Conservation (phyloP, 2,113 vertebrate species). For the Catharus fuscescens region DNA sequence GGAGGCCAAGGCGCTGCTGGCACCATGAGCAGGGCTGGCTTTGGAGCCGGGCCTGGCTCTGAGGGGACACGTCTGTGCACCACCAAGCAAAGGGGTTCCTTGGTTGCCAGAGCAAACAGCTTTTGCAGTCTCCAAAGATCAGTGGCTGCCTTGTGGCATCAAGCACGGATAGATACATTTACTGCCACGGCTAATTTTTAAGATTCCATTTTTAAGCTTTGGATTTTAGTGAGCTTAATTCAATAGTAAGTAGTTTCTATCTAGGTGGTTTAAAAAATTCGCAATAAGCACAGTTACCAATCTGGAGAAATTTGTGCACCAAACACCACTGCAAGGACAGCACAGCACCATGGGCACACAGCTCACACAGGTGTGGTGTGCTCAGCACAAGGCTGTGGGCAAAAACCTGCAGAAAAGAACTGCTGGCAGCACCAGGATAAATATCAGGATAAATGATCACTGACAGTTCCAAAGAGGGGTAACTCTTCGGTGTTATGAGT, state of each 20-base stretch:
- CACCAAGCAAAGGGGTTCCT: not conserved
- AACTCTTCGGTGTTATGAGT: not conserved
- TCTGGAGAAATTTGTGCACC: not conserved
- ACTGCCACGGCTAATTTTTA: not conserved
- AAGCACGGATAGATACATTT: not conserved
- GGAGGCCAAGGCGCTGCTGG: not conserved
- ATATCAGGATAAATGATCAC: not conserved
- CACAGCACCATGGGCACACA: not conserved
- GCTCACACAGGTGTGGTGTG: not conserved
- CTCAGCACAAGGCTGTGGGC: not conserved
- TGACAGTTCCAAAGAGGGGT: not conserved
- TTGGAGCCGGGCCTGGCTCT: not conserved
- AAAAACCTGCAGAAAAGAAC: not conserved
- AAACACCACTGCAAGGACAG: not conserved
- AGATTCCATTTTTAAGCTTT: not conserved
- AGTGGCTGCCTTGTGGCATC: not conserved
- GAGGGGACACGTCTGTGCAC: accelerated
- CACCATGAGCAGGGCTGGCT: not conserved
- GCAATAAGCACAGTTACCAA: not conserved
- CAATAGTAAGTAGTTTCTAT: not conserved
- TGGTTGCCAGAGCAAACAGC: not conserved
- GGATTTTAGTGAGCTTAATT: not conserved
- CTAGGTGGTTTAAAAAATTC: not conserved
- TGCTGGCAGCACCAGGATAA: not conserved
- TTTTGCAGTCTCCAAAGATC: not conserved